Evolutionary conservation across 2,888 invertebrate species (phyloP).

Genomic region (Caenorhabditis becei): DNA sequence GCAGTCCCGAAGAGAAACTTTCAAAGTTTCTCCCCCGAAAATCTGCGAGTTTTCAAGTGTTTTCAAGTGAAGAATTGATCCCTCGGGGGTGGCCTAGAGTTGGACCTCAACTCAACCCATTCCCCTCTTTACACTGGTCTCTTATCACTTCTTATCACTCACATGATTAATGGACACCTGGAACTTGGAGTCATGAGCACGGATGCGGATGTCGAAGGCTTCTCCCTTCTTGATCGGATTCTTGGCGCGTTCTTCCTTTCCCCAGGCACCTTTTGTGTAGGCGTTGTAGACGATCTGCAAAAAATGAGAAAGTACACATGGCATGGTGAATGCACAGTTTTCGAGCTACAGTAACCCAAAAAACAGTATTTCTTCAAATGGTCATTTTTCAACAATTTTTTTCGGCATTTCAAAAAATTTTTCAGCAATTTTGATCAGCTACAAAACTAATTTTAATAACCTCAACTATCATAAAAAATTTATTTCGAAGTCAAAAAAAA

Average conservation of each 20-base stretch:
- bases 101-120: too few relatives aligned
- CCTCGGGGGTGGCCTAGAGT: not conserved
- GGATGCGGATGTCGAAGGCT: conserved; percentile 70
- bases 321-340: too few relatives aligned
- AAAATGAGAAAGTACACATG: too few relatives aligned
- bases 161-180: conserved; percentile 71
- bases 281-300: conserved; percentile 74
- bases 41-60: conserved; percentile 2
- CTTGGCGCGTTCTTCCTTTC: conserved; percentile 77
- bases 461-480: too few relatives aligned
- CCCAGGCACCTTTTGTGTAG: conserved; percentile 76
- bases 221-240: conserved; percentile 78
- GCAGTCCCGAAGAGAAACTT: conserved; percentile 4
- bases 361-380: not conserved
- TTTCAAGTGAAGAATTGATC: not conserved
- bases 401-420: too few relatives aligned
- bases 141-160: conserved; percentile 21
- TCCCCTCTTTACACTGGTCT: not conserved
- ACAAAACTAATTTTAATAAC: too few relatives aligned
- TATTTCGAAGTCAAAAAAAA: too few relatives aligned
- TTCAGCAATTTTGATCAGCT: too few relatives aligned
- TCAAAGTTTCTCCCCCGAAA: conserved; percentile 8
- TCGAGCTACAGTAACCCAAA: too few relatives aligned
- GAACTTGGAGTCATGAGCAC: conserved; percentile 63
- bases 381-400: not conserved